phyloP scores from a whole-genome alignment of 2,113 vertebrate species.

The Esox niger region DNA sequence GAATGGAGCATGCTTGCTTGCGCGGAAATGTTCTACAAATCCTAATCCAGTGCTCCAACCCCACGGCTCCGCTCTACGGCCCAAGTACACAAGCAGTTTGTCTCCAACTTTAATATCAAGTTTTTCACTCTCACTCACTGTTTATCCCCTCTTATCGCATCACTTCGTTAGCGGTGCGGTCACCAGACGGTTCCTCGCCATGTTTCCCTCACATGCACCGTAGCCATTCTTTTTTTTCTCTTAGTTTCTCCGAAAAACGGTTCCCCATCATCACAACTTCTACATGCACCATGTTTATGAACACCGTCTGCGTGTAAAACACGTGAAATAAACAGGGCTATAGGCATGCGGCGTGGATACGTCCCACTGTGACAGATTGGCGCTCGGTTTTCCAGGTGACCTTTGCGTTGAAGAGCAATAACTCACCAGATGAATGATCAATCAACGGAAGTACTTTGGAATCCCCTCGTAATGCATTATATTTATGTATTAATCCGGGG shows the following conservation, averaged over 20 bases:
- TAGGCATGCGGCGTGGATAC: slow-evolving; percentile 26
- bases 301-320: slow-evolving; percentile 18
- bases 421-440: slow-evolving; percentile 83
- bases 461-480: slow-evolving; percentile 60
- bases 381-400: slow-evolving; percentile 73
- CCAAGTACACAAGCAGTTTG: slow-evolving; percentile 30
- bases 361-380: slow-evolving; percentile 73
- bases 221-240: not conserved
- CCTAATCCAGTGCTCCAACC: slow-evolving; percentile 8
- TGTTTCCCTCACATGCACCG: slow-evolving; percentile 16
- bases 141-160: slow-evolving; percentile 38
- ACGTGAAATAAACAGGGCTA: slow-evolving; percentile 45
- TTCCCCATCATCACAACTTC: slow-evolving; percentile 16
- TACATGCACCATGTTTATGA: slow-evolving; percentile 21
- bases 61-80: slow-evolving; percentile 22
- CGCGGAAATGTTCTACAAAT: slow-evolving; percentile 24
- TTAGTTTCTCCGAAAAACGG: slow-evolving; percentile 6
- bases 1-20: slow-evolving; percentile 27
- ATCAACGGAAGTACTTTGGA: slow-evolving; percentile 66
- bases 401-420: slow-evolving; percentile 77
- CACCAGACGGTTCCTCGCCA: slow-evolving; percentile 21
- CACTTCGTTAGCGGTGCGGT: slow-evolving; percentile 41
- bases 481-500: slow-evolving; percentile 51
- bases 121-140: slow-evolving; percentile 20
- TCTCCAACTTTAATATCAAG: slow-evolving; percentile 46